These are phyloP conservation scores for Dicrostonyx torquatus DNA, from an alignment of 2,797 vertebrate species.

Conservation along the genomic window DNA sequence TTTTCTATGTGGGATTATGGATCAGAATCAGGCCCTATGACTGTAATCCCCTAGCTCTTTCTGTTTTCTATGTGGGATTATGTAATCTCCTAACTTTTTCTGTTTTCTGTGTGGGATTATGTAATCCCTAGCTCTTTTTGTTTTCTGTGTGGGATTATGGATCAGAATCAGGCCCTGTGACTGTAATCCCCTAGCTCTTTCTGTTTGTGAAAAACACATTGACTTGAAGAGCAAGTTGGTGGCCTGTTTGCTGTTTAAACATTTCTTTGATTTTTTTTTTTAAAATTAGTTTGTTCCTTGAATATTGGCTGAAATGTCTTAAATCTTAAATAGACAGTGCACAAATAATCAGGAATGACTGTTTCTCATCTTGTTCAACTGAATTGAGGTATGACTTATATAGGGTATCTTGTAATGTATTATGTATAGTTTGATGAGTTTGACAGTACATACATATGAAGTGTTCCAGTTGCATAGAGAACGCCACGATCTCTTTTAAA, in stretches of 20 bases:
- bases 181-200: not conserved
- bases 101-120: too few relatives aligned
- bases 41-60: not conserved
- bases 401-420: not conserved
- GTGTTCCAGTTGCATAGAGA: not conserved
- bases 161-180: not conserved
- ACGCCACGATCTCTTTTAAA: not conserved
- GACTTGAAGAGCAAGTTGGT: not conserved
- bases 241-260: not conserved
- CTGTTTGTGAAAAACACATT: slow-evolving; percentile 41
- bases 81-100: too few relatives aligned
- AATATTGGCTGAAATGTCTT: not conserved
- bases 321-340: slow-evolving; percentile 39
- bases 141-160: not conserved
- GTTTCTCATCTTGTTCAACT: not conserved
- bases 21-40: not conserved
- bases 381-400: not conserved
- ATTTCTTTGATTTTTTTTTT: not conserved
- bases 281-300: not conserved
- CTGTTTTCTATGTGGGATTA: too few relatives aligned
- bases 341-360: not conserved
- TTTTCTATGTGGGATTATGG: not conserved
- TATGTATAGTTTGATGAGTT: not conserved
- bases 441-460: not conserved
- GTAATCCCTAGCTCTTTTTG: too few relatives aligned